Base-by-base conservation (phyloP, 2,888 invertebrate genomes). In the Hirtodrosophila cameraria region DNA sequence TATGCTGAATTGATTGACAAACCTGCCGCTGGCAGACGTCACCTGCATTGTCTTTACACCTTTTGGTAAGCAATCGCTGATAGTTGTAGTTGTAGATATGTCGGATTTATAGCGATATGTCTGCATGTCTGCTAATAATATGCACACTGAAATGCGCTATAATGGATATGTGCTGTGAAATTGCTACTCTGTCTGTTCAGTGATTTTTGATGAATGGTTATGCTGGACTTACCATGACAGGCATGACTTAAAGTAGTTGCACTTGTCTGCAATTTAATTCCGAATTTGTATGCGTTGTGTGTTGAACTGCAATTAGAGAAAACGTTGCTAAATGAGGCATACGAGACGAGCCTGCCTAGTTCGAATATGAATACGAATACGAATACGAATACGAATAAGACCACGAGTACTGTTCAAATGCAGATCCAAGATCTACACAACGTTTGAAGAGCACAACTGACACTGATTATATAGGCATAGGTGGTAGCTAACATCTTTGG, bases 151-250 rank as follows among this genome's bases (percentile, higher is more conserved):
- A 79, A 63, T 52, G 35, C 41, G 35, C 12, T 45, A 33, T 60
- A 54, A 45, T 49, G 58, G 39, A 63, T 46, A 73, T 54, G 39
- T 38, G 45, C 62, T 75, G 67, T 67, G 71, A 70, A 71, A 59
- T 46, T 46, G 48, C 50, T 46, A 27, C 41, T 50, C 48, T 54
- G 76, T 50, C 62, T 45, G 53, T 45, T 53, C 39, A 46, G 46
- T 52, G 41, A 41, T 58, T 35, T 58, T 35, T 80, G 84, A 83
- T 83, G 65, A 42, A 83, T 83, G 65, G 33, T 54, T 31, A 23
- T 33, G 62, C 33, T 38, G 43, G 33, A 33, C 25, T 27, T n/a
- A 12, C 20, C 27, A 12, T 18, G 62, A 58, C 73, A 55, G 76
- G 7, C 58, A 4, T 13, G n/a, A 11, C 33, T 39, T 18, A 27